Evolutionary conservation across 2,888 invertebrate genomes (phyloP), one percentile per base, ranked within the genome.

Genomic region (Cheiracanthium punctorium): DNA sequence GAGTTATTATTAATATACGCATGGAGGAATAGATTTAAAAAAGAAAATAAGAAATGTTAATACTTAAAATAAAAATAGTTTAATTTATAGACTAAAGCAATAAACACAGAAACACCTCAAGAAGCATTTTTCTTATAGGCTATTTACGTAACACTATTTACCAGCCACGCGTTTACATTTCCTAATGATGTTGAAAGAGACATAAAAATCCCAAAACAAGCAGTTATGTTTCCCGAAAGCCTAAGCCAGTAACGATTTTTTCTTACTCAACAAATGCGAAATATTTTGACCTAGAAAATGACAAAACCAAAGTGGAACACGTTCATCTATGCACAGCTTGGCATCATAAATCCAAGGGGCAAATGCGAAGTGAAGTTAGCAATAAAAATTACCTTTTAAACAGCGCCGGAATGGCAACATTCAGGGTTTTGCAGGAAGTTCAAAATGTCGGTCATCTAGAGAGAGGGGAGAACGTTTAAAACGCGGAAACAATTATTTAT

Each of bases 401-500:
- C 24, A 24, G 12, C 24, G 24, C 24, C 7, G 20, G 20, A 24
- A 58, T 58, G 58, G 24, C 58, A 58, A 58, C 58, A 58, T 58
- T 58, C 20, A 58, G 58, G 24, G 20, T 24, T 58, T 37, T 58
- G 17, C 58, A 58, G 58, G 58, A 58, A 58, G 58, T 58, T 58
- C 58, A 58, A 24, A 58, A 58, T 58, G 58, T 58, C 58, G 58
- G 58, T 58, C 58, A 58, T 8, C 24, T 24, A 17, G 58, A 8
- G 17, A 48, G 37, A 48, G n/a, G 17, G 14, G 37, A 48, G n/a
- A 48, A 24, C 12, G 58, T 24, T 5, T 58, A 58, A 24, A 24
- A 58, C 58, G 24, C 20, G 58, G 58, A 58, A 58, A 58, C 58
- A 58, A 58, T 58, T 58, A 58, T 24, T 58, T 58, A 24, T 58